These are phyloP conservation scores for Phymanthus crucifer DNA, from an alignment of 92 coral and sea anemone species.

Conservation along the genomic window DNA sequence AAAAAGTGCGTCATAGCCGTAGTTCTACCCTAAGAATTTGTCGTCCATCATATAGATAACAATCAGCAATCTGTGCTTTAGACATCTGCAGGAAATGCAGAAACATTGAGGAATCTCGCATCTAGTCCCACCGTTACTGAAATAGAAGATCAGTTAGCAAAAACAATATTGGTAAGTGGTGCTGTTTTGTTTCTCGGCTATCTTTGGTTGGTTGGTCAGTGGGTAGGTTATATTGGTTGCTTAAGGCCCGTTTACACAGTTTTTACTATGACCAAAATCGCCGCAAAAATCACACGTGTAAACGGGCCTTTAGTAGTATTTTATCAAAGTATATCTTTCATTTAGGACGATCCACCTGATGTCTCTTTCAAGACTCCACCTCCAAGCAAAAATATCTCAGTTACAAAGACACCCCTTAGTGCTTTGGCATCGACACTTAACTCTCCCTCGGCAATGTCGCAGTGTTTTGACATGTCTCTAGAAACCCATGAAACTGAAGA, in stretches of 20 bases:
- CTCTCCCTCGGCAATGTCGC: neutral
- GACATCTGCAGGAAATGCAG: conserved; percentile 54
- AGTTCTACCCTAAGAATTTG: neutral
- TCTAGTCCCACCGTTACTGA: neutral
- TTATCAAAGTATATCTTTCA: neutral
- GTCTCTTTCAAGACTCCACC: neutral
- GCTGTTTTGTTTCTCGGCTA: neutral
- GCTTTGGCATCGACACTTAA: neutral
- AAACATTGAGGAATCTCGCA: conserved; percentile 6
- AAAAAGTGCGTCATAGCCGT: too few species aligned
- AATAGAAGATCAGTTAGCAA: conserved; percentile 12
- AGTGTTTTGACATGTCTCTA: too few species aligned
- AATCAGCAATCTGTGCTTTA: neutral
- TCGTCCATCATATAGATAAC: too few species aligned
- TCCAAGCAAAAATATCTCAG: too few species aligned
- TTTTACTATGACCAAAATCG: too few species aligned
- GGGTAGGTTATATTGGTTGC: neutral
- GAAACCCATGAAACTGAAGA: too few species aligned
- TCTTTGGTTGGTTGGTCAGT: neutral
- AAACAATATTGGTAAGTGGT: conserved; percentile 19
- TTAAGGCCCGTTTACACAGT: too few species aligned
- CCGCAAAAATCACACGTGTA: too few species aligned
- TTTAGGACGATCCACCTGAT: neutral
- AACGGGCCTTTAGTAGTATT: too few species aligned
- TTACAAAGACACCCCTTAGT: too few species aligned